Evolutionary conservation across 1,140 invertebrate genomes (phyloP).

Genomic region (Papilio aristodemus): DNA sequence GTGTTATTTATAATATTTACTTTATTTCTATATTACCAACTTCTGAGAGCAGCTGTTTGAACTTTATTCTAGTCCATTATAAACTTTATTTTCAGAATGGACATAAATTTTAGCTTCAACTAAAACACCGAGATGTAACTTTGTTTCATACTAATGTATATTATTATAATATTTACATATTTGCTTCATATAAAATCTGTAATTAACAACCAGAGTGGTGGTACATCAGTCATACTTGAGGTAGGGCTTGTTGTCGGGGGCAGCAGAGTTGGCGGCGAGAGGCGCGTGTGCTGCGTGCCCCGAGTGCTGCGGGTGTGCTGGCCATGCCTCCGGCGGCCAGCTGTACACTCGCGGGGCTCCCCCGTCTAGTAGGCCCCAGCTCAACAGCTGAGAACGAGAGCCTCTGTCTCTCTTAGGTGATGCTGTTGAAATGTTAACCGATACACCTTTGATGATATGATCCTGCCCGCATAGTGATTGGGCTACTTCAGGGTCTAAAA

Average conservation of each 20-base stretch:
- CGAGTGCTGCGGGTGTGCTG: conserved; percentile 42
- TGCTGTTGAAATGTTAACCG: conserved; percentile 96
- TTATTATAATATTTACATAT: conserved; percentile 75
- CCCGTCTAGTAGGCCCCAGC: conserved; percentile 62
- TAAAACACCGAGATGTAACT: conserved; percentile 49
- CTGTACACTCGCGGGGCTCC: conserved; percentile 60
- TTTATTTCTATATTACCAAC: neutral
- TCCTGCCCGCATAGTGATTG: conserved; percentile 97
- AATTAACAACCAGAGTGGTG: conserved; percentile 61
- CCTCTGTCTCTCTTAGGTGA: conserved; percentile 88
- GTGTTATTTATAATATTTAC: neutral
- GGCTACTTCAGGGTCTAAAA: conserved; percentile 96
- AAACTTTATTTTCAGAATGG: neutral
- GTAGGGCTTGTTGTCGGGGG: conserved; percentile 66
- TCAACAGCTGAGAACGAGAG: conserved; percentile 53
- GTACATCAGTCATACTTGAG: conserved; percentile 70
- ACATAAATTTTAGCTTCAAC: conserved; percentile 20
- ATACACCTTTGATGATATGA: conserved; percentile 97
- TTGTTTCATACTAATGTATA: conserved; percentile 63
- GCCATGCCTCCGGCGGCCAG: conserved; percentile 65
- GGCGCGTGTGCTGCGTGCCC: conserved; percentile 36
- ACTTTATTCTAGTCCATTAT: neutral
- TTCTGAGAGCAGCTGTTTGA: conserved; percentile 1
- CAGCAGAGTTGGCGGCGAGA: conserved; percentile 37
- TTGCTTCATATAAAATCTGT: conserved; percentile 74